Evolutionary conservation across 2,888 invertebrate species (phyloP).

Genomic region (Punctoribates punctum): DNA sequence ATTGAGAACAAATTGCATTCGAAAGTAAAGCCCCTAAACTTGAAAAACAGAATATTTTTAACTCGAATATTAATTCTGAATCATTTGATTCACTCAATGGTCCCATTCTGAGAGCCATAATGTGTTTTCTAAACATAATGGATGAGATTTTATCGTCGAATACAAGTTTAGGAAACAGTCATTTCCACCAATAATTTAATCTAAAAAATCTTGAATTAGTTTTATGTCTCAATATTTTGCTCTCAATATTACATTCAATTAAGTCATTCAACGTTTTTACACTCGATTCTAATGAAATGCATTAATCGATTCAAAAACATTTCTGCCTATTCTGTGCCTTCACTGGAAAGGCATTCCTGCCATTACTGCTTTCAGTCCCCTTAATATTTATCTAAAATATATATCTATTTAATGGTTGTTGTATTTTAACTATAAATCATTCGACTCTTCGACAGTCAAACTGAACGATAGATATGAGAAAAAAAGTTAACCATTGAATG

Average conservation of each 20-base stretch:
- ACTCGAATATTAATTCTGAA: too few species aligned
- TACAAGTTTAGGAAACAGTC: too few species aligned
- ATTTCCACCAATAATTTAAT: too few species aligned
- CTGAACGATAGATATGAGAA: neutral
- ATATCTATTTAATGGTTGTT: constrained; percentile 24
- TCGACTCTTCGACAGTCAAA: constrained; percentile 3
- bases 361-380: neutral
- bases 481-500: neutral
- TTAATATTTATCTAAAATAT: constrained; percentile 15
- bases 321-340: neutral
- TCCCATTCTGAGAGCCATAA: too few species aligned
- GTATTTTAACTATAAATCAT: constrained; percentile 30
- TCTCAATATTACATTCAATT: too few species aligned
- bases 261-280: too few species aligned
- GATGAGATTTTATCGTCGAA: too few species aligned
- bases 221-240: too few species aligned
- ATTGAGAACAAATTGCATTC: neutral
- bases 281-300: neutral
- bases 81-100: too few species aligned
- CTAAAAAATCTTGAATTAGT: too few species aligned
- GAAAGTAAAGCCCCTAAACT: neutral
- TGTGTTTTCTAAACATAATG: too few species aligned
- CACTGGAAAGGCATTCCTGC: neutral
- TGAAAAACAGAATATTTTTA: too few species aligned
- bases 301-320: neutral